Percentiles rank a stretch among this genome's conserved stretches.
phyloP scores from a whole-genome alignment of 2,113 vertebrate genomes.

The Macquaria ambigua region DNA sequence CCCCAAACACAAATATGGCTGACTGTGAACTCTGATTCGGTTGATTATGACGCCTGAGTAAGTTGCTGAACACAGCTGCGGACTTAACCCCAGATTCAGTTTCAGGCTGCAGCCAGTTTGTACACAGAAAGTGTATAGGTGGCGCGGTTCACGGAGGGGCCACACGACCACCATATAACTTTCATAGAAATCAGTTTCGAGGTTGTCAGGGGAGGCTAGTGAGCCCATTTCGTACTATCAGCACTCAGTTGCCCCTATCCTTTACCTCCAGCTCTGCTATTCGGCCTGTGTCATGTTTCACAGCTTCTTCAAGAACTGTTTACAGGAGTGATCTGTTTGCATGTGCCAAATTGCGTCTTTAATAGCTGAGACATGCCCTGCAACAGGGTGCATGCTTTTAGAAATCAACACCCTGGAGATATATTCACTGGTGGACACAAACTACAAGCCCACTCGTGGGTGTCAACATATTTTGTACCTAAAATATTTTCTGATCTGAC shows the following conservation, averaged over 20 bases:
- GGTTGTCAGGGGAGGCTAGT: constrained; percentile 57
- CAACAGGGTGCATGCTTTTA: constrained; percentile 82
- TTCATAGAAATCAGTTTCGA: constrained; percentile 73
- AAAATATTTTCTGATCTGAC: constrained; percentile 16
- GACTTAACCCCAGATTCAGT: constrained; percentile 49
- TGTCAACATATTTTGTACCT: constrained; percentile 64
- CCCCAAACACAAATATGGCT: constrained; percentile 57
- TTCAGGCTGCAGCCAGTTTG: constrained; percentile 58
- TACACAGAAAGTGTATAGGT: constrained; percentile 43
- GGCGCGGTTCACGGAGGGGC: constrained; percentile 44
- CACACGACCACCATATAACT: constrained; percentile 49
- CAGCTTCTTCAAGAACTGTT: constrained; percentile 84
- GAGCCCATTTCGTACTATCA: constrained; percentile 74
- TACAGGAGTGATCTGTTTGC: constrained; percentile 84
- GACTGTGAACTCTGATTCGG: constrained; percentile 59
- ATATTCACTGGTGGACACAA: constrained; percentile 79
- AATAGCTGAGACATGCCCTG: constrained; percentile 77
- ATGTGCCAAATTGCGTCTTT: constrained; percentile 82
- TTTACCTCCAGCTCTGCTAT: constrained; percentile 83
- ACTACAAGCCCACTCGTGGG: constrained; percentile 49
- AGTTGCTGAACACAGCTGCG: constrained; percentile 64
- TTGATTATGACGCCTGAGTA: constrained; percentile 64
- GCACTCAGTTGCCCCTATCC: constrained; percentile 76
- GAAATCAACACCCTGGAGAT: constrained; percentile 88
- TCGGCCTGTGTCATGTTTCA: constrained; percentile 84